These are phyloP conservation scores for Austrolebias charrua DNA, from an alignment of 2,797 vertebrate species.

Conservation along the genomic window DNA sequence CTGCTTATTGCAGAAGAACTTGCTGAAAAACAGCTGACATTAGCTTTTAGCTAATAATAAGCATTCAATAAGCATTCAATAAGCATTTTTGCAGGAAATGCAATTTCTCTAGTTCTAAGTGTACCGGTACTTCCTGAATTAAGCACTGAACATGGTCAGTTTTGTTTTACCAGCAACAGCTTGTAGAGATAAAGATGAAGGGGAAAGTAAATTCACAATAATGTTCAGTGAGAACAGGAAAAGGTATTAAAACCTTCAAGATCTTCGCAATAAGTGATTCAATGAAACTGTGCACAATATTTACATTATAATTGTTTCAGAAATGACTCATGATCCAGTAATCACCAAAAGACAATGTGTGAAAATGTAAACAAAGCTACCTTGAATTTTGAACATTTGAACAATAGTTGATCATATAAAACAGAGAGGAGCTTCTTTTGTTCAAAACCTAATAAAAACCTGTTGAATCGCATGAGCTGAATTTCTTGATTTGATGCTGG, in stretches of 20 bases:
- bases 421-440: conserved; percentile 18
- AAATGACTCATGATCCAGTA: not conserved
- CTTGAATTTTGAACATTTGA: conserved; percentile 3
- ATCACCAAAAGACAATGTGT: not conserved
- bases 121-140: conserved; percentile 19
- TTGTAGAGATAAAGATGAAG: too few relatives aligned
- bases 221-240: too few relatives aligned
- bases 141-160: not conserved
- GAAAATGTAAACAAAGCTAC: not conserved
- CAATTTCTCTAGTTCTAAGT: not conserved
- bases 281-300: too few relatives aligned
- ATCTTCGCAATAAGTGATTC: too few relatives aligned
- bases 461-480: conserved; percentile 44
- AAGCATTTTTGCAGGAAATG: too few relatives aligned
- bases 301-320: too few relatives aligned
- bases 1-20: too few relatives aligned
- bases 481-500: conserved; percentile 65
- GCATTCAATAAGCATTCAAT: too few relatives aligned
- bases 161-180: not conserved
- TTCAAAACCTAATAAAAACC: conserved; percentile 27
- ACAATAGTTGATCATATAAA: conserved; percentile 2
- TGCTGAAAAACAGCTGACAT: too few relatives aligned
- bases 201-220: too few relatives aligned
- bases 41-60: too few relatives aligned
- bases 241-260: too few relatives aligned